Conservation (phyloP, 2,113 vertebrate genomes). For the Podocnemis expansa region DNA sequence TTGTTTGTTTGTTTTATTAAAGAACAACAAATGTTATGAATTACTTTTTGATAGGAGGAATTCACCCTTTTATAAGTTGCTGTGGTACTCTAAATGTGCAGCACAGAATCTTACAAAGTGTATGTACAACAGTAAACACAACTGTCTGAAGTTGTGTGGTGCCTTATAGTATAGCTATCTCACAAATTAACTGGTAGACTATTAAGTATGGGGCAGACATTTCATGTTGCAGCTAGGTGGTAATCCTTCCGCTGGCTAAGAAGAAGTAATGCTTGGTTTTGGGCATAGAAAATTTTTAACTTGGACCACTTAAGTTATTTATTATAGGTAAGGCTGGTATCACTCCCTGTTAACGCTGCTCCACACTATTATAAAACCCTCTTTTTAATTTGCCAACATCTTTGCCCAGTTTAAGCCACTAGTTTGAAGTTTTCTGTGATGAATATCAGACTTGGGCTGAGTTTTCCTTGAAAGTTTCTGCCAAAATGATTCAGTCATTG, state of each 20-base stretch:
- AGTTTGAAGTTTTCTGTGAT: background rate
- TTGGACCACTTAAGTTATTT: background rate
- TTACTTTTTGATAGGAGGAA: background rate
- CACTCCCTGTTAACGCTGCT: background rate
- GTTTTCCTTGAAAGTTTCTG: background rate
- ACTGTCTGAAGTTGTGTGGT: background rate
- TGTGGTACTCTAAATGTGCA: background rate
- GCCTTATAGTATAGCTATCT: background rate
- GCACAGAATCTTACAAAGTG: background rate
- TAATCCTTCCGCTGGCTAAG: background rate
- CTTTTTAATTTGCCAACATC: background rate
- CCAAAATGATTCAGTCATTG: background rate
- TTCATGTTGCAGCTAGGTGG: background rate
- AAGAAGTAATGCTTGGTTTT: background rate
- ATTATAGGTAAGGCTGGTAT: background rate
- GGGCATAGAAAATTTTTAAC: background rate
- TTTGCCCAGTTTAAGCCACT: background rate
- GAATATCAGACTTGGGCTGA: background rate
- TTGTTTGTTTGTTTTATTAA: too few relatives aligned
- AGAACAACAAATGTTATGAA: background rate
- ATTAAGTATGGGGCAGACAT: background rate
- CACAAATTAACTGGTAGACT: background rate
- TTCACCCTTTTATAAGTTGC: background rate
- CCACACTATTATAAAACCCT: background rate
- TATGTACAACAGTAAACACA: background rate